These are phyloP conservation scores for Acheta domesticus DNA, from an alignment of 2,888 invertebrate species.

Conservation along the genomic window DNA sequence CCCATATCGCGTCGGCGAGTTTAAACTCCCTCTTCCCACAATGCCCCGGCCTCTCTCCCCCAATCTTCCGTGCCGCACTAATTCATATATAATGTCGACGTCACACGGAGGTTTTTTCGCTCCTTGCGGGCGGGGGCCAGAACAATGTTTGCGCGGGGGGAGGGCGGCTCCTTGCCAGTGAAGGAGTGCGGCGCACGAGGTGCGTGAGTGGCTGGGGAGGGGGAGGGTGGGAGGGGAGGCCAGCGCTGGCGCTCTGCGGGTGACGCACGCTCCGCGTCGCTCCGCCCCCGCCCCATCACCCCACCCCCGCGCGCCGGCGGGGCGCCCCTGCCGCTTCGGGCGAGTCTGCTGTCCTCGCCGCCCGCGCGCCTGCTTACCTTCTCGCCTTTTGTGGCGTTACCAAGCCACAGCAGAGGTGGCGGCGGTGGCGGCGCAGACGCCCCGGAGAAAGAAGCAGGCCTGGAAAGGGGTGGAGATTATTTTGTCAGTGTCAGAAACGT, in stretches of 20 bases:
- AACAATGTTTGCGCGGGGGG: conserved; percentile 4
- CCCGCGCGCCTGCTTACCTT: no score
- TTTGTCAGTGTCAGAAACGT: no score
- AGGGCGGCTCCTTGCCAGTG: no score
- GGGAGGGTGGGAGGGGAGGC: neutral
- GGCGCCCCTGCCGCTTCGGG: no score
- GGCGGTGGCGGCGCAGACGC: no score
- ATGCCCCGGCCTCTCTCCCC: neutral
- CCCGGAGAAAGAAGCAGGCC: no score
- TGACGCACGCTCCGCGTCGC: neutral
- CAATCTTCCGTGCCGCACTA: conserved; percentile 22
- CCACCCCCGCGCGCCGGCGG: neutral
- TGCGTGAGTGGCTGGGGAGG: no score
- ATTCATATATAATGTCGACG: conserved; percentile 24
- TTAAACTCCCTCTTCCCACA: conserved; percentile 21
- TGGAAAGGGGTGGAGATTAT: no score
- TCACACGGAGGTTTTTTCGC: conserved; percentile 18
- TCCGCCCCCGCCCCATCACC: neutral
- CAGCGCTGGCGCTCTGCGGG: neutral
- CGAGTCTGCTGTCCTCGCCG: no score
- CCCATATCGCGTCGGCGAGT: conserved; percentile 22
- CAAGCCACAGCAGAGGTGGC: no score
- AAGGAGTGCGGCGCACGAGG: no score
- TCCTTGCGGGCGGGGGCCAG: conserved; percentile 1
- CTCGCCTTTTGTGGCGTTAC: no score